Evolutionary conservation across 2,113 vertebrate genomes (phyloP), one percentile per base, ranked within the genome.

Genomic region (Tauraco erythrolophus): DNA sequence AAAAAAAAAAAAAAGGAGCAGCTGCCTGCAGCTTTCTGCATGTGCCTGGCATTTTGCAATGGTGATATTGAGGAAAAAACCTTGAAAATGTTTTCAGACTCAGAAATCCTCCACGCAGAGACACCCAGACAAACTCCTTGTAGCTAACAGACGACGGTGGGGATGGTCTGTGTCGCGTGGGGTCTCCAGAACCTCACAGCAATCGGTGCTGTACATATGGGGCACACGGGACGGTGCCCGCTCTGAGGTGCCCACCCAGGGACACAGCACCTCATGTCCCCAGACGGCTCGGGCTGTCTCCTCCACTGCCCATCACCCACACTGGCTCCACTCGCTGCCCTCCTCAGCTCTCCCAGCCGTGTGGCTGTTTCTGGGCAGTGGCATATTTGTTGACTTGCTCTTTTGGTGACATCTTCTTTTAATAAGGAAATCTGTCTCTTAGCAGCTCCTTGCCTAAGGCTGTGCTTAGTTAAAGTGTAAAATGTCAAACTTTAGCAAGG

Each of bases 401-500:
- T 98, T 98, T 98, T 97, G 97, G 98, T 97, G 97, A 98, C 97
- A 97, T 98, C 97, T 97, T 97, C 96, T 98, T 97, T 97, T 97
- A 98, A 98, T 98, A 97, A 98, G 97, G 97, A 98, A 97, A 98
- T 98, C 96, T 97, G 97, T 98, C 98, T 98, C 95, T 96, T 93
- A 96, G 98, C 96, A 92, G 95, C 97, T 98, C 96, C 95, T 97
- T 35, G 97, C 98, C 98, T 98, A 97, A 88, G 97, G 98, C 95
- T 97, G 96, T 95, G 98, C 97, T 98, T 98, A 97, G 97, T 98
- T 97, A 97, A 97, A 98, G 98, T 98, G 98, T 98, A 98, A 98
- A 98, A 98, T 98, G 98, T 98, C 98, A 98, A 84, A 97, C 97
- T 98, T 97, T 92, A 97, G 97, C 97, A 97, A 96, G 96, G 97